Base-by-base conservation (phyloP, 2,888 invertebrate genomes). In the Epicampocera succincta region DNA sequence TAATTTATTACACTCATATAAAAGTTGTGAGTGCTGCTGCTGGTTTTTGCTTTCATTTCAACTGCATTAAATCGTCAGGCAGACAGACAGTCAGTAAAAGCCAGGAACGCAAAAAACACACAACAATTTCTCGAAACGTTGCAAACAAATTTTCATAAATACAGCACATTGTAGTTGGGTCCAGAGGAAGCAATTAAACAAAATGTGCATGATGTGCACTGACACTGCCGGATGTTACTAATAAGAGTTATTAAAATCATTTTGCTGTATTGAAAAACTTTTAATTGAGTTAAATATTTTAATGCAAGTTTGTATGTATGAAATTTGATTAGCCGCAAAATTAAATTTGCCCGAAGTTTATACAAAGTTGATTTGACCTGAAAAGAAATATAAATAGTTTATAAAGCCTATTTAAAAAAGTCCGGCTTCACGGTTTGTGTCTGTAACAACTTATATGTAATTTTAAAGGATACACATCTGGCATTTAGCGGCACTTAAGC, bases 231-330 rank as follows among this genome's bases (percentile, higher is more conserved):
- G 65, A 50, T 38, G 65, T 50, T 65, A 5, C 65, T 50, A 50
- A 50, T 65, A 65, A 21, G 50, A 65, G 38, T 65, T 48, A 50
- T 65, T 65, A 65, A 65, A 65, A 65, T n/a, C 11, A 50, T 48
- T 48, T 38, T 65, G 1, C 0, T 38, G 38, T n/a, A 50, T 65
- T 9, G 21, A 38, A 33, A 65, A 65, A 65, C 19, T 38, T 48
- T 48, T 46, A 33, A 63, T 19, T 38, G 65, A 50, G 21, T 65
- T 65, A 50, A 65, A 8, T 21, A 38, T 15, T 33, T 50, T 38
- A 50, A 38, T 38, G 65, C n/a, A n/a, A 33, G 8, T 33, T 9
- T 33, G 29, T 46, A n/a, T n/a, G n/a, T n/a, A n/a, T n/a, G n/a
- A n/a, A 63, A 63, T 63, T 63, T 17, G n/a, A 63, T 60, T 1